phyloP scores from a whole-genome alignment of 1,140 invertebrate genomes.

The Euglossa dilemma region DNA sequence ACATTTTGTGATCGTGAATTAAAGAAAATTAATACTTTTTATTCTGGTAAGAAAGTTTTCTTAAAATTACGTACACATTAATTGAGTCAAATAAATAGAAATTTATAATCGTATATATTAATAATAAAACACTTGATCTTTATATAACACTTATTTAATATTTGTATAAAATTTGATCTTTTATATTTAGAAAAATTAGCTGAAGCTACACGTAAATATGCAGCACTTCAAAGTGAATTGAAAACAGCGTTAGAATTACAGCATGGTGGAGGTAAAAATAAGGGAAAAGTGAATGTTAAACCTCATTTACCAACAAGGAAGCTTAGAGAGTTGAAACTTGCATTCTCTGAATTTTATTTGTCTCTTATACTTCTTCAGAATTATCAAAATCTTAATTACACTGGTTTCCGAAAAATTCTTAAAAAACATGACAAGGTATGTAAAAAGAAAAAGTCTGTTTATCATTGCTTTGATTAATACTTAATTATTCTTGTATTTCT shows the following conservation, averaged over 20 bases:
- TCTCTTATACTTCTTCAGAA: constrained; percentile 96
- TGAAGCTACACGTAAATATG: constrained; percentile 97
- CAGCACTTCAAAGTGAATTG: constrained; percentile 94
- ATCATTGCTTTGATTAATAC: background rate
- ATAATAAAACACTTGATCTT: background rate
- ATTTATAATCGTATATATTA: background rate
- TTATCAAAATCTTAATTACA: constrained; percentile 98
- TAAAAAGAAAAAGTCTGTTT: constrained; percentile 9
- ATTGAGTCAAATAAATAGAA: background rate
- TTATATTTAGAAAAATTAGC: constrained; percentile 95
- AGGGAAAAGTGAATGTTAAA: constrained; percentile 83
- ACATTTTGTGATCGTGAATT: constrained; percentile 97
- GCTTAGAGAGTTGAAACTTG: constrained; percentile 97
- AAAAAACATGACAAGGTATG: constrained; percentile 99
- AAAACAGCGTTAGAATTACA: constrained; percentile 89
- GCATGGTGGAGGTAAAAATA: constrained; percentile 81
- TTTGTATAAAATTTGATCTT: background rate
- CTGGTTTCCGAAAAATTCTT: constrained; percentile 99
- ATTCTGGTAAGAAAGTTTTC: constrained; percentile 87
- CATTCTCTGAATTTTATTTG: constrained; percentile 99
- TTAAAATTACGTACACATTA: background rate
- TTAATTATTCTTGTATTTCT: constrained; percentile 36
- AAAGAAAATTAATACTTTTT: constrained; percentile 98
- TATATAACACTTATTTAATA: background rate
- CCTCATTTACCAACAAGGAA: constrained; percentile 88